Conservation (phyloP, 1,140 invertebrate species). For the Mizuhopecten yessoensis region DNA sequence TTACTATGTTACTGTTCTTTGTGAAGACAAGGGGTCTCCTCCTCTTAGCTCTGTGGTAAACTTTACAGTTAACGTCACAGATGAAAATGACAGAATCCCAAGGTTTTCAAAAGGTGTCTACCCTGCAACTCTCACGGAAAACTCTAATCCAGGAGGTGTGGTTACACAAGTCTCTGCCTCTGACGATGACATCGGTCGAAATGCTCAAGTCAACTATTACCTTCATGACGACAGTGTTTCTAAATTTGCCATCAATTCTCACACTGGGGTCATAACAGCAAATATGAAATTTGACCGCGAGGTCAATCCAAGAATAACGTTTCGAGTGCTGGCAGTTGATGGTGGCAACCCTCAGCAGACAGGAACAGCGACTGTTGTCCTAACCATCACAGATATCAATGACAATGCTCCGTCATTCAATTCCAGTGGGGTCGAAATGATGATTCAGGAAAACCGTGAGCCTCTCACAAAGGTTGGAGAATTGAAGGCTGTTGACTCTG, state of each 20-base stretch:
- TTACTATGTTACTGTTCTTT: conserved; percentile 96
- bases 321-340: conserved; percentile 96
- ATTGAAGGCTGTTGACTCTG: conserved; percentile 92
- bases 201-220: conserved; percentile 97
- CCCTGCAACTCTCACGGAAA: conserved; percentile 93
- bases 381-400: conserved; percentile 96
- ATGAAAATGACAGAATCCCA: conserved; percentile 98
- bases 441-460: conserved; percentile 73
- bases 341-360: conserved; percentile 89
- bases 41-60: conserved; percentile 92
- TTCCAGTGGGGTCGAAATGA: conserved; percentile 77
- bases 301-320: conserved; percentile 91
- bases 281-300: conserved; percentile 94
- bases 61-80: conserved; percentile 94
- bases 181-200: conserved; percentile 95
- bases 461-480: conserved; percentile 92
- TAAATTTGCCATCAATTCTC: conserved; percentile 94
- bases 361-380: conserved; percentile 93
- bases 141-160: conserved; percentile 94
- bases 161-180: conserved; percentile 95
- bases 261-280: conserved; percentile 94
- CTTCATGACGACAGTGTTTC: conserved; percentile 87
- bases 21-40: conserved; percentile 95
- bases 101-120: conserved; percentile 95
- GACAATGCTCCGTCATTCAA: conserved; percentile 95